Percentiles rank a stretch among this genome's conserved stretches.
These are phyloP conservation scores for Alexandromys fortis DNA, from an alignment of 2,113 vertebrate species.

Conservation along the genomic window DNA sequence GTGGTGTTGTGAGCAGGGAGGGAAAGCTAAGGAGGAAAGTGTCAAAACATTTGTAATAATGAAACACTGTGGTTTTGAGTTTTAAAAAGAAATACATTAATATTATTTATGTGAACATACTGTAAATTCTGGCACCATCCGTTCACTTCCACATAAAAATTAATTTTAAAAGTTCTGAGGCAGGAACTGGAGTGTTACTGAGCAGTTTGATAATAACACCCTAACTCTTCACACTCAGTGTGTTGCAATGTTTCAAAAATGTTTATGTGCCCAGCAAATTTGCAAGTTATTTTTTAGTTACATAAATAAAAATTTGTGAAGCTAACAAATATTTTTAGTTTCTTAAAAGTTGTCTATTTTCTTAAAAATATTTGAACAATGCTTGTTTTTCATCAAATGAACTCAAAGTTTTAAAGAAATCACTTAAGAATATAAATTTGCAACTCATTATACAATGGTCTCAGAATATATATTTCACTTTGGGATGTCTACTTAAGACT, in stretches of 20 bases:
- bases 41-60: not conserved
- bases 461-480: not conserved
- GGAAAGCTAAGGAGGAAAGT: not conserved
- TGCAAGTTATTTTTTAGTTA: not conserved
- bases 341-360: not conserved
- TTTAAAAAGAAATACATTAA: not conserved
- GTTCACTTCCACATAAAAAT: not conserved
- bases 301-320: not conserved
- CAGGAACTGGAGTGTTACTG: not conserved
- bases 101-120: not conserved
- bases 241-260: not conserved
- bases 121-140: not conserved
- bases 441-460: not conserved
- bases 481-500: not conserved
- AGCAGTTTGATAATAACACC: not conserved
- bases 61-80: not conserved
- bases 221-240: not conserved
- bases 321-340: not conserved
- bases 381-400: not conserved
- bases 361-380: not conserved
- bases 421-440: not conserved
- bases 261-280: not conserved
- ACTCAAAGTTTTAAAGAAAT: not conserved
- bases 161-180: not conserved
- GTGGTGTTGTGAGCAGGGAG: not conserved